These are phyloP conservation scores for Tamandua tetradactyla DNA, from an alignment of 2,797 vertebrate genomes.

Conservation along the genomic window DNA sequence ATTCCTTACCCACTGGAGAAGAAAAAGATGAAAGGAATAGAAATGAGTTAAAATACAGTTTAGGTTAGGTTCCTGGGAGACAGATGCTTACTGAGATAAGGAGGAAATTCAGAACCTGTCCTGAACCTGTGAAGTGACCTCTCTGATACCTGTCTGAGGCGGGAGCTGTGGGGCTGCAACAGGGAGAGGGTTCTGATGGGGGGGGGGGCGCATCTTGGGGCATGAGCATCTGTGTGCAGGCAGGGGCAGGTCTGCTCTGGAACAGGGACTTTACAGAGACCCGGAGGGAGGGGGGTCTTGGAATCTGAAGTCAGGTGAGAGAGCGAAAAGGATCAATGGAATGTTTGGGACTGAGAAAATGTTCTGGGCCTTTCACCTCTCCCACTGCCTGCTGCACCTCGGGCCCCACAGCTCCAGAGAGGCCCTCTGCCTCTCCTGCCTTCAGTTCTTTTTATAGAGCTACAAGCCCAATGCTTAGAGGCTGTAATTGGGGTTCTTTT, in stretches of 20 bases:
- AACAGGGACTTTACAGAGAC: no score
- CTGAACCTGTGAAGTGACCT: neutral
- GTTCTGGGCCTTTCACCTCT: neutral
- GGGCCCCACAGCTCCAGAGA: rapidly evolving
- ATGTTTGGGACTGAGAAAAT: neutral
- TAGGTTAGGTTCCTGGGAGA: neutral
- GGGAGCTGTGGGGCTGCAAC: rapidly evolving
- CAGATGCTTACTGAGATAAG: neutral
- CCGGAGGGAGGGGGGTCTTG: neutral
- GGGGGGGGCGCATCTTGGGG: no score
- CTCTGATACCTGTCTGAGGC: rapidly evolving
- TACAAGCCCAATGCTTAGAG: neutral
- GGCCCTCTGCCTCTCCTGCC: neutral
- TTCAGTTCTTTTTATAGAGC: conserved; percentile 19
- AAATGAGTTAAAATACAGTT: neutral
- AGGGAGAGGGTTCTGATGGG: neutral
- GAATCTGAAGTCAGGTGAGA: neutral
- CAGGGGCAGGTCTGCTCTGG: neutral
- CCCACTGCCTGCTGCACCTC: no score
- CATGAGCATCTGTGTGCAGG: rapidly evolving
- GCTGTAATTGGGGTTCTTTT: conserved; percentile 62
- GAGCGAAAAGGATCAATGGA: neutral
- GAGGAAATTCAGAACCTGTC: neutral
- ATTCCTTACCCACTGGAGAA: neutral
- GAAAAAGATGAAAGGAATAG: neutral